Base-by-base conservation (phyloP, 2,888 invertebrate species). In the Omphaloscelis lunosa region DNA sequence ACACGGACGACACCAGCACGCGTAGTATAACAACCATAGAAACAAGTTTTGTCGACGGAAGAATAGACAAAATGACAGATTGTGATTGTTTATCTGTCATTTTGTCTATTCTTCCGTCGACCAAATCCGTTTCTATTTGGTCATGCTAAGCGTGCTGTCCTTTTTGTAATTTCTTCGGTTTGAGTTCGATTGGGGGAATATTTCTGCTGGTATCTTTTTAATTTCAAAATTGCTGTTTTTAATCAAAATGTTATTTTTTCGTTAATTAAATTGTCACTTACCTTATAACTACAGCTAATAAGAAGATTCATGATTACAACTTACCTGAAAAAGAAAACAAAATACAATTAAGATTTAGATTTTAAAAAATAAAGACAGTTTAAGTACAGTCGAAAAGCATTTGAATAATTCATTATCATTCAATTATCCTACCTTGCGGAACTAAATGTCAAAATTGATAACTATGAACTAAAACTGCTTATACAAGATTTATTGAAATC, bases 251-350 rank as follows among this genome's bases (percentile, higher is more conserved):
- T 11, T 11, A 41, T 20, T 56, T 11, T 48, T 5, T 12, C 5
- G 39, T 41, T n/a, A 59, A 2, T 68, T 56, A 15, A 45, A 58
- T 15, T 2, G 1, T 7, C 0, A 73, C 83, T 83, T 71, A 83
- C 83, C 72, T n/a, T 34, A 53, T 23, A 15, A 23, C 9, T 73
- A 79, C 39, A 45, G 23, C 66, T 29, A 61, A 61, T 34, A 45
- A 77, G 39, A 34, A 34, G 7, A 70, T 59, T 72, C 29, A 51
- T 6, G 20, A 76, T 58, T 15, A 76, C 17, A 84, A 85, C 84
- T 84, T 84, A 84, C 84, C 84, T 84, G 84, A 76, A 84, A 82
- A 59, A 34, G 12, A 74, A 72, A 78, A 78, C 11, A 81, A 1
- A 66, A 23, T 3, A 39, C 5, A 12, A 75, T 75, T 62, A 83